A percentile compares a stretch with the other conserved stretches of the same genome.
Evolutionary conservation across 2,113 vertebrate genomes (phyloP).

Genomic region (Meleagris gallopavo): DNA sequence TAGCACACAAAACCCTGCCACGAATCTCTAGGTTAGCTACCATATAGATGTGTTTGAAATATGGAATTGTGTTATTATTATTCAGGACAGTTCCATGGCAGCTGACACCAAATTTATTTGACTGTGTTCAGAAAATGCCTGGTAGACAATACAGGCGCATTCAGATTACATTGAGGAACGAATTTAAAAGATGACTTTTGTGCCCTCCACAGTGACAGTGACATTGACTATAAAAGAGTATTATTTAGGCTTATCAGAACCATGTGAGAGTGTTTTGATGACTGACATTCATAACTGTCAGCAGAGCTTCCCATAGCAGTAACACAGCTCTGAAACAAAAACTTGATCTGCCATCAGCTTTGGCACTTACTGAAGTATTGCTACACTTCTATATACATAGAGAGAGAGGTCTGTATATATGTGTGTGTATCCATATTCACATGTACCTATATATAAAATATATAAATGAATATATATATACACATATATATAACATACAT

Average conservation of each 20-base stretch:
- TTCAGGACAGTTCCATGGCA: conserved; percentile 3
- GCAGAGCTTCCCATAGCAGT: not conserved
- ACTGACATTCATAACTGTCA: conserved; percentile 27
- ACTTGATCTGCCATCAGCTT: no score
- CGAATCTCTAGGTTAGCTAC: not conserved
- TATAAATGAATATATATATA: no score
- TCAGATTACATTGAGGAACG: conserved; percentile 5
- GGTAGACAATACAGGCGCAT: not conserved
- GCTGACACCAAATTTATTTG: conserved; percentile 32
- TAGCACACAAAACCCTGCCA: not conserved
- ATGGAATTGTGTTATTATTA: not conserved
- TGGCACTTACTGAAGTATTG: not conserved
- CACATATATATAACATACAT: no score
- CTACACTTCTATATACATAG: not conserved
- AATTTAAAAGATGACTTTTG: not conserved
- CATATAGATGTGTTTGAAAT: not conserved
- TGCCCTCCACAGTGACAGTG: not conserved
- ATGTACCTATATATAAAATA: no score
- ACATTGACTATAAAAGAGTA: conserved; percentile 28
- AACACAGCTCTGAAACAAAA: not conserved
- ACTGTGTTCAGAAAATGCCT: not conserved
- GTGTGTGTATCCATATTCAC: no score
- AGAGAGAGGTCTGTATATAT: no score
- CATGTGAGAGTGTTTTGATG: not conserved
- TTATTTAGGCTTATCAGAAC: conserved; percentile 40